Conservation (phyloP, 2,797 vertebrate species). For the Numenius phaeopus region DNA sequence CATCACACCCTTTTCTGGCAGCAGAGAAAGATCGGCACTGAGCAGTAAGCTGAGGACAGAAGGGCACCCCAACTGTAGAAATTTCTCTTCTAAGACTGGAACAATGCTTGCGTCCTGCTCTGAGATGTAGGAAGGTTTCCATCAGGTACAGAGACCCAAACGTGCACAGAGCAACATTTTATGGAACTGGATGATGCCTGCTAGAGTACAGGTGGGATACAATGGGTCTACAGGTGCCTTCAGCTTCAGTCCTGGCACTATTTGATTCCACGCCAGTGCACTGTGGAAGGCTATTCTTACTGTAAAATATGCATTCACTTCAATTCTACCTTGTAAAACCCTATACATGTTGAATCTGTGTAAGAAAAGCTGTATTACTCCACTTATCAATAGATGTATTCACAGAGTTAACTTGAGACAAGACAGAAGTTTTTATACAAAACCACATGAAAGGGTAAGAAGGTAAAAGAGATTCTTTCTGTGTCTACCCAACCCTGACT, state of each 20-base stretch:
- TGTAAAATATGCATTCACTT: not conserved
- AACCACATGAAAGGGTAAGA: not conserved
- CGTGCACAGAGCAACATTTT: not conserved
- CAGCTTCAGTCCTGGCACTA: not conserved
- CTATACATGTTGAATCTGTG: not conserved
- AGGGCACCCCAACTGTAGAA: not conserved
- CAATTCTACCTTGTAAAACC: not conserved
- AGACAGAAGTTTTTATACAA: not conserved
- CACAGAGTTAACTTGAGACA: not conserved
- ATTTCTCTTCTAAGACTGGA: not conserved
- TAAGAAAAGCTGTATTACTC: not conserved
- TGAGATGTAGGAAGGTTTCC: not conserved
- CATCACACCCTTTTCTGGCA: not conserved
- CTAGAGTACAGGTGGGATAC: not conserved
- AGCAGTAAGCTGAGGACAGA: not conserved
- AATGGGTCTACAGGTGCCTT: not conserved
- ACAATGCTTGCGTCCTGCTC: not conserved
- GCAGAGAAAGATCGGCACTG: not conserved
- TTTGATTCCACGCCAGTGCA: not conserved
- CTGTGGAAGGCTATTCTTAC: not conserved
- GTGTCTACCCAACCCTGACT: not conserved
- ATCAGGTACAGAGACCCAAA: not conserved
- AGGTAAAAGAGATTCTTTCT: not conserved
- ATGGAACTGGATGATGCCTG: not conserved
- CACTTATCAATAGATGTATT: not conserved